Evolutionary conservation across 2,888 invertebrate genomes (phyloP).

Genomic region (Melitaea athalia): DNA sequence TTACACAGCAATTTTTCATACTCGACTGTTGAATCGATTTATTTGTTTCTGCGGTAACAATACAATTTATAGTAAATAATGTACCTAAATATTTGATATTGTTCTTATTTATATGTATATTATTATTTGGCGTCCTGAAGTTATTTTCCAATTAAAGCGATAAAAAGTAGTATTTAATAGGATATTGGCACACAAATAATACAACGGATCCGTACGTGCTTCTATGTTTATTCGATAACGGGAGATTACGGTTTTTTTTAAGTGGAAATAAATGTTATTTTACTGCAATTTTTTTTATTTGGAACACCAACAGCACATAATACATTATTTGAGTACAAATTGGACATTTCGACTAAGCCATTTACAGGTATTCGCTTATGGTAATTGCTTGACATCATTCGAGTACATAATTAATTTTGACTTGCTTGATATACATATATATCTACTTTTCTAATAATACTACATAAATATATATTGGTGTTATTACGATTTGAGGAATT

Average conservation of each 20-base stretch:
- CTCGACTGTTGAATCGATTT: constrained; percentile 17
- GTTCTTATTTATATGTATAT: neutral
- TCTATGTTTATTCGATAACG: constrained; percentile 41
- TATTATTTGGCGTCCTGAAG: constrained; percentile 12
- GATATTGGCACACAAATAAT: constrained; percentile 13
- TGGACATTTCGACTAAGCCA: too few relatives aligned
- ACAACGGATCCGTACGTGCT: constrained; percentile 47
- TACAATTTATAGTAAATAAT: constrained; percentile 13
- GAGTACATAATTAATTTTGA: constrained; percentile 2
- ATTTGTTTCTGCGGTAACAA: constrained; percentile 18
- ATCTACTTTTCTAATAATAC: neutral
- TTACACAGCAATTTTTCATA: constrained; percentile 24
- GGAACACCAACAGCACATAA: too few relatives aligned
- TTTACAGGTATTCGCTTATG: too few relatives aligned
- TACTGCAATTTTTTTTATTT: too few relatives aligned
- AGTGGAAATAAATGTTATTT: constrained; percentile 18
- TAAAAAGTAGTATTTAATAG: neutral
- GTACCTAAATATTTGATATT: constrained; percentile 14
- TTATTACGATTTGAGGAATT: too few relatives aligned
- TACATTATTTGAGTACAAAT: too few relatives aligned
- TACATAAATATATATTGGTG: neutral
- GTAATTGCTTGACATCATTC: constrained; percentile 41
- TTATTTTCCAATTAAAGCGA: constrained; percentile 21
- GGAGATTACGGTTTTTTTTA: constrained; percentile 20
- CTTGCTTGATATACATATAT: neutral